These are phyloP conservation scores for Pterostichus madidus DNA, from an alignment of 2,888 invertebrate species.

Conservation along the genomic window DNA sequence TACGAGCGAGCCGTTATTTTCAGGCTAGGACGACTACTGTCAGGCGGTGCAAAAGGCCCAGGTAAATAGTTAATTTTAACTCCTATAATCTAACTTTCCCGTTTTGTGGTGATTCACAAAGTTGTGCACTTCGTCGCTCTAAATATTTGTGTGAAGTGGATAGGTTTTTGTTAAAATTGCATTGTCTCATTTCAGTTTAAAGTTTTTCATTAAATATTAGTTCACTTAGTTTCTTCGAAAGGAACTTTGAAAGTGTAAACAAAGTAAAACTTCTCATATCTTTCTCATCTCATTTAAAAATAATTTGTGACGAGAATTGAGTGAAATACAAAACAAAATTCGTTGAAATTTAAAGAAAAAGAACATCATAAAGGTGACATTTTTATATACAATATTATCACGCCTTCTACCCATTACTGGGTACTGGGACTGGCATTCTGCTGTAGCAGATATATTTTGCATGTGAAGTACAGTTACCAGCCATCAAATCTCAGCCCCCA, in stretches of 20 bases:
- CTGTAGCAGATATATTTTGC: too few relatives aligned
- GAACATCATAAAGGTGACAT: too few relatives aligned
- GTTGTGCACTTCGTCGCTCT: slow-evolving; percentile 3
- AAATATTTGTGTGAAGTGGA: background rate
- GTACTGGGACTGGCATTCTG: too few relatives aligned
- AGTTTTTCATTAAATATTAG: too few relatives aligned
- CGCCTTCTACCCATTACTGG: too few relatives aligned
- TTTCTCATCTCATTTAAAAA: too few relatives aligned
- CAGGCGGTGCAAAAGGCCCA: slow-evolving; percentile 96
- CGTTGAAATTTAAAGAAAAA: too few relatives aligned
- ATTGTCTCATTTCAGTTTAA: background rate
- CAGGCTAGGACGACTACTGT: slow-evolving; percentile 90
- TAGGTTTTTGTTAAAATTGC: background rate
- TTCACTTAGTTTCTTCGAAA: too few relatives aligned
- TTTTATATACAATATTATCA: too few relatives aligned
- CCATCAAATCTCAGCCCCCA: too few relatives aligned
- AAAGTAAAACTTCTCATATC: background rate
- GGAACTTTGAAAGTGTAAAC: too few relatives aligned
- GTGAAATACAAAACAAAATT: background rate
- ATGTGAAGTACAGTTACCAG: too few relatives aligned
- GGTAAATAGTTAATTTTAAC: slow-evolving; percentile 79
- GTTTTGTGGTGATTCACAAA: slow-evolving; percentile 3
- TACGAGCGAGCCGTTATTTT: slow-evolving; percentile 98
- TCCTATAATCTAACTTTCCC: slow-evolving; percentile 4
- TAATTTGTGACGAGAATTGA: background rate